phyloP scores from a whole-genome alignment of 2,888 invertebrate species.

The Meta bourneti region DNA sequence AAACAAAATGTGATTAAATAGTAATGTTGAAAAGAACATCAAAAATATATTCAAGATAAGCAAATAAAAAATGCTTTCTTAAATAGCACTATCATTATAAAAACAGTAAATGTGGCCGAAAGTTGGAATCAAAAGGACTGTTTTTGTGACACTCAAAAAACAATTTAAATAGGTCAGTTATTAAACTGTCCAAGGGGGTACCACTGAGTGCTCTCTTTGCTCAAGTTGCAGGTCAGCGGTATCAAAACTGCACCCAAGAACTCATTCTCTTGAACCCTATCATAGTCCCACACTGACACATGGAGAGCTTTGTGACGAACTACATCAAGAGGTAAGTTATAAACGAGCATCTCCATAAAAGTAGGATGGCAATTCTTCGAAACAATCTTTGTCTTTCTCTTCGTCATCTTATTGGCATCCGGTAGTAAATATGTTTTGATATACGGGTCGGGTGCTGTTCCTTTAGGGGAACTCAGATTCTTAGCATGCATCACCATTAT shows the following conservation, averaged over 20 bases:
- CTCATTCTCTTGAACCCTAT: slow-evolving; percentile 95
- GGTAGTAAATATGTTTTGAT: slow-evolving; percentile 90
- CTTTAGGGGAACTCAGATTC: slow-evolving; percentile 88
- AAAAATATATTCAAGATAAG: too few relatives aligned
- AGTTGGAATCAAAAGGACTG: neutral
- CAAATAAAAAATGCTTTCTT: neutral
- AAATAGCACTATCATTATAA: neutral
- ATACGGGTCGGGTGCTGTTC: slow-evolving; percentile 82
- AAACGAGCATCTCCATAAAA: slow-evolving; percentile 86
- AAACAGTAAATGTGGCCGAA: neutral
- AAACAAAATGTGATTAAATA: too few relatives aligned
- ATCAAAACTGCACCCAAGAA: slow-evolving; percentile 95
- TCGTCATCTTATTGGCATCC: slow-evolving; percentile 94
- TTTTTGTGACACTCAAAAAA: neutral
- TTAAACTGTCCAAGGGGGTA: slow-evolving; percentile 85
- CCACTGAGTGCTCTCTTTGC: slow-evolving; percentile 91
- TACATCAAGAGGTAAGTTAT: slow-evolving; percentile 72
- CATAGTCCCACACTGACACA: slow-evolving; percentile 97
- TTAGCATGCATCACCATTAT: slow-evolving; percentile 95
- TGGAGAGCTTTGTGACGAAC: slow-evolving; percentile 84
- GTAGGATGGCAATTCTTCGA: slow-evolving; percentile 96
- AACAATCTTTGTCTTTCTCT: slow-evolving; percentile 96
- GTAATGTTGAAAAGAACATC: too few relatives aligned
- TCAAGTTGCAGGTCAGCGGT: slow-evolving; percentile 87
- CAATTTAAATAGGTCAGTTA: neutral